Evolutionary conservation across 92 coral and sea anemone species (phyloP), one percentile per base, ranked within the genome.

Genomic region (Desmophyllum pertusum): DNA sequence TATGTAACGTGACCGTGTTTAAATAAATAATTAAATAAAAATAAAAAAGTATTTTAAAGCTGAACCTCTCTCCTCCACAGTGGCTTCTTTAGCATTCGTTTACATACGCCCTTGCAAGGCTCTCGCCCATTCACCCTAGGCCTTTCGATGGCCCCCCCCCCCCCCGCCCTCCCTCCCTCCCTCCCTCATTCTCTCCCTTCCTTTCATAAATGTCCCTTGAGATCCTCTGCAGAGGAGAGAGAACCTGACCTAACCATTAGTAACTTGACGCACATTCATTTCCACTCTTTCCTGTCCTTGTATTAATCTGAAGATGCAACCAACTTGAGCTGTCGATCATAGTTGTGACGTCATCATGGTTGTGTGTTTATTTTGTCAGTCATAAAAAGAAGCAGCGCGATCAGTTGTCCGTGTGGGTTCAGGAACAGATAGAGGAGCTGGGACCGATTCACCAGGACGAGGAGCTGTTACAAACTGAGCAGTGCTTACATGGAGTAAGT

Each of bases 381-480:
- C 86, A 59, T 48, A 82, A 82, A 63, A 82, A 57, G 79, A 71
- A 50, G 21, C 86, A 82, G 62, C 78, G 86, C 21, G 86, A 82
- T 72, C 86, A 82, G 63, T 46, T 82, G 72, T 82, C 68, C 37
- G 46, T 61, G 43, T 82, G 86, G 79, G 46, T 82, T 73, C 79
- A 61, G 38, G 86, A 72, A 25, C 86, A 82, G 79, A 40, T 67
- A 72, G 61, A 57, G 45, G 59, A 73, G 39, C 79, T 82, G 42
- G 79, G 86, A 72, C 71, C 86, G 36, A 43, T 57, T 29, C 79
- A 82, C 27, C 55, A 71, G 70, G 86, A 82, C n/a, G 86, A 72
- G 14, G 86, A 71, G 78, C 39, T 82, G 62, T 30, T 82, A 42
- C 78, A 82, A 72, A 82, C 86, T 55, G 79, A 82, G 43, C 85